Evolutionary conservation across 2,113 vertebrate genomes (phyloP).

Genomic region (Callocephalon fimbriatum): DNA sequence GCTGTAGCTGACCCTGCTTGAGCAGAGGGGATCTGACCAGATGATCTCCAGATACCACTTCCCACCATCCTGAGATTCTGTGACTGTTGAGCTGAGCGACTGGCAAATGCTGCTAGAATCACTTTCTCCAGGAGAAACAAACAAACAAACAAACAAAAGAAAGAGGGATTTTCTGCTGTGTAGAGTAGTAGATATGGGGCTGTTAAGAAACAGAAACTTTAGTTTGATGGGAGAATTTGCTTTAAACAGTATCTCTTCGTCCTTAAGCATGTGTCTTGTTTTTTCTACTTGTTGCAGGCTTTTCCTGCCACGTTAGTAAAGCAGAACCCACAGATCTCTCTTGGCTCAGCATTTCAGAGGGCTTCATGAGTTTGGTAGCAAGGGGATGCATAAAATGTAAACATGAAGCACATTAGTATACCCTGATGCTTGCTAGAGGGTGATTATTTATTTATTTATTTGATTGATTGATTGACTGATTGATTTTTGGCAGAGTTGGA

Average conservation of each 20-base stretch:
- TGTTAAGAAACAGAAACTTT: background rate
- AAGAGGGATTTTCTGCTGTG: background rate
- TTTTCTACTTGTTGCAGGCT: background rate
- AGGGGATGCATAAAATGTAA: background rate
- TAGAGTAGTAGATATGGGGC: background rate
- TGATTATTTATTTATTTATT: background rate
- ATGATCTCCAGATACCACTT: background rate
- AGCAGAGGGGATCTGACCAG: accelerated
- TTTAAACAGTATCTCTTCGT: background rate
- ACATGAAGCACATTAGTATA: background rate
- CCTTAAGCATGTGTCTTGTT: background rate
- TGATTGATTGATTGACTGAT: background rate
- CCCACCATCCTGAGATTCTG: background rate
- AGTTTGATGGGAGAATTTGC: background rate
- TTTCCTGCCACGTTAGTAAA: background rate
- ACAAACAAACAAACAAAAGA: background rate
- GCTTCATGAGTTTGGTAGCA: background rate
- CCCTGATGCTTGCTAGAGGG: background rate
- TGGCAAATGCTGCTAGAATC: background rate
- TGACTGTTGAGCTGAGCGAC: background rate
- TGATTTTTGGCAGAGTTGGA: background rate
- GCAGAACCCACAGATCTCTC: background rate
- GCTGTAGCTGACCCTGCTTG: too few relatives aligned
- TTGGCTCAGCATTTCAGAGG: background rate
- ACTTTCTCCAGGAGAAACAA: background rate